Conservation (phyloP, 2,113 vertebrate genomes). For the Puma concolor region DNA sequence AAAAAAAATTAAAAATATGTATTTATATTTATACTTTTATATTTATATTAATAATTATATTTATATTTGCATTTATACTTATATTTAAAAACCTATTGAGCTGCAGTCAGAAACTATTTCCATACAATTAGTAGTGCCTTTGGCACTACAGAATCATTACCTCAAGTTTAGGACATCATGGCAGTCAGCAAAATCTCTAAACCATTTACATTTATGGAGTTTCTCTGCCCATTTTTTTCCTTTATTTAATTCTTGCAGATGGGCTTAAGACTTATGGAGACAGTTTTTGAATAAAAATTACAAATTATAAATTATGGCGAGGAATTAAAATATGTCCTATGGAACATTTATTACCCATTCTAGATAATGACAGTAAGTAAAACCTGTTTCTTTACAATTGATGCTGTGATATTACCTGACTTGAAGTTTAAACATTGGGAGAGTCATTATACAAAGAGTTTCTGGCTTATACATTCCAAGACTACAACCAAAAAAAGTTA, state of each 20-base stretch:
- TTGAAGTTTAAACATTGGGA: not conserved
- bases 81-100: not conserved
- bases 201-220: not conserved
- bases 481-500: not conserved
- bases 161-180: not conserved
- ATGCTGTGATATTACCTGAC: not conserved
- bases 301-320: not conserved
- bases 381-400: not conserved
- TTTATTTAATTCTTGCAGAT: not conserved
- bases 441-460: not conserved
- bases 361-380: not conserved
- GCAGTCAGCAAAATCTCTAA: not conserved
- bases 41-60: too few relatives aligned
- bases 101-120: not conserved
- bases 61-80: too few relatives aligned
- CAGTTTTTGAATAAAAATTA: not conserved
- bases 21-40: too few relatives aligned
- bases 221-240: not conserved
- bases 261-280: not conserved
- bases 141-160: not conserved
- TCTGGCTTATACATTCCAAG: not conserved
- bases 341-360: conserved; percentile 17
- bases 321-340: not conserved
- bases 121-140: not conserved
- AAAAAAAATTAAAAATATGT: not conserved